Evolutionary conservation across 2,113 vertebrate species (phyloP).

Genomic region (Callionymus lyra): DNA sequence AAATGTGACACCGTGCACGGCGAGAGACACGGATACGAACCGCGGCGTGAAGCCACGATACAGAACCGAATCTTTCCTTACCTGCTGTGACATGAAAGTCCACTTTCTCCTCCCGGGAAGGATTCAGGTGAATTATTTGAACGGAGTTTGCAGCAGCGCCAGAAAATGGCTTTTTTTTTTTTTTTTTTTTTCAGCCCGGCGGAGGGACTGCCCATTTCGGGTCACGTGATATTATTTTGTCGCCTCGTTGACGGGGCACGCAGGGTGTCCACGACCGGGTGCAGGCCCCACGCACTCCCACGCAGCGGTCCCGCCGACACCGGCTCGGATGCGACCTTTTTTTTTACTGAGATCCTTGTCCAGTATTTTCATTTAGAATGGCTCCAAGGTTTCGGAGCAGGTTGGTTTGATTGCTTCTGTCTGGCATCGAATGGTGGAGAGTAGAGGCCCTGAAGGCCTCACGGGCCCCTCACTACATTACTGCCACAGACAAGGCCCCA

Average conservation of each 20-base stretch:
- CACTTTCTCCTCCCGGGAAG: slow-evolving; percentile 20
- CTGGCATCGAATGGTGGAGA: too few species aligned
- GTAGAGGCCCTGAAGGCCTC: too few species aligned
- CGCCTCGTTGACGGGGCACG: slow-evolving; percentile 48
- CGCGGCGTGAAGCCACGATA: slow-evolving; percentile 9
- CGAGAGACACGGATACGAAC: slow-evolving; percentile 25
- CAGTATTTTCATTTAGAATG: too few species aligned
- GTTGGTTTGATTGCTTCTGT: too few species aligned
- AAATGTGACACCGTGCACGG: slow-evolving; percentile 51
- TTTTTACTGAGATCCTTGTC: too few species aligned
- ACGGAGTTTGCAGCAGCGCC: slow-evolving; percentile 63
- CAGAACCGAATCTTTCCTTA: slow-evolving; percentile 37
- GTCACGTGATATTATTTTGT: slow-evolving; percentile 71
- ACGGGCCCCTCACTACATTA: too few species aligned
- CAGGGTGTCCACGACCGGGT: slow-evolving; percentile 22
- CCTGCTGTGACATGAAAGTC: slow-evolving; percentile 56
- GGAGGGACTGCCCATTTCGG: slow-evolving; percentile 68
- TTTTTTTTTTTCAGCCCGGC: slow-evolving; percentile 49
- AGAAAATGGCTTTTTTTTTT: slow-evolving; percentile 73
- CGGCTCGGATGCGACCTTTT: too few species aligned
- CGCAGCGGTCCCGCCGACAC: too few species aligned
- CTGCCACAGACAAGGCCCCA: too few species aligned
- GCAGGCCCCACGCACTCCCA: slow-evolving; percentile 18
- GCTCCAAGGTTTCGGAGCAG: too few species aligned
- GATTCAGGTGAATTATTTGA: slow-evolving; percentile 48